phyloP scores from a whole-genome alignment of 2,797 vertebrate genomes.

The Hypotaenidia philippensis region DNA sequence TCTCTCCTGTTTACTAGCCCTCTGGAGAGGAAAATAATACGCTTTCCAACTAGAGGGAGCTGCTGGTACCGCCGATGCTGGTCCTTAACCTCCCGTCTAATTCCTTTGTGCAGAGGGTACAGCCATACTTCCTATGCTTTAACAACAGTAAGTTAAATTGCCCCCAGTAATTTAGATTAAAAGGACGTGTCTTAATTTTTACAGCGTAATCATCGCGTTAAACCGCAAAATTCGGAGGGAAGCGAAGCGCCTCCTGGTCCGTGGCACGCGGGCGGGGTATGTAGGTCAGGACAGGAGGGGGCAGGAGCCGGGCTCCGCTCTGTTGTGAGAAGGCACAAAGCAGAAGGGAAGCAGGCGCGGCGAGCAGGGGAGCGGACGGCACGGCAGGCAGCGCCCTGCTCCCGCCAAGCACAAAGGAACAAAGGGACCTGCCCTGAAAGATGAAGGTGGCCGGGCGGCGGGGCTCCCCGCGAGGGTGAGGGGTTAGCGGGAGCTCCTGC shows the following conservation, averaged over 20 bases:
- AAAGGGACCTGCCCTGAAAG: not conserved
- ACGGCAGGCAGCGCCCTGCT: not conserved
- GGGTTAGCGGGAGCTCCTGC: no score
- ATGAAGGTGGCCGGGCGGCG: not conserved
- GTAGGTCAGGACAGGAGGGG: not conserved
- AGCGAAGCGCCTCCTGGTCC: not conserved
- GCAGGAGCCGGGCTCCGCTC: not conserved
- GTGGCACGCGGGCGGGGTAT: not conserved
- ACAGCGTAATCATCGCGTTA: not conserved
- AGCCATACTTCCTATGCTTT: not conserved
- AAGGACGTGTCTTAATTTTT: not conserved
- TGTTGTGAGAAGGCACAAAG: not conserved
- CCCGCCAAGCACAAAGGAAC: constrained; percentile 29
- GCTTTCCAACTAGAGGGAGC: constrained; percentile 67
- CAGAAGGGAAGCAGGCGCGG: not conserved
- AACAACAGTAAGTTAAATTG: not conserved
- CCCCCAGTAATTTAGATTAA: not conserved
- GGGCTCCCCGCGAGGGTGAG: not conserved
- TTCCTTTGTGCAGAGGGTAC: constrained; percentile 33
- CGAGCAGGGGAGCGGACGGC: not conserved
- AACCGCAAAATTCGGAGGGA: not conserved
- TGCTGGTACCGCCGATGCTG: not conserved
- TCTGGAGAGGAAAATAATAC: not conserved
- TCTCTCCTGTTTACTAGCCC: not conserved
- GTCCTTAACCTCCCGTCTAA: constrained; percentile 13